Evolutionary conservation across 2,113 vertebrate genomes (phyloP), one percentile per base, ranked within the genome.

Genomic region (Edolisoma coerulescens): DNA sequence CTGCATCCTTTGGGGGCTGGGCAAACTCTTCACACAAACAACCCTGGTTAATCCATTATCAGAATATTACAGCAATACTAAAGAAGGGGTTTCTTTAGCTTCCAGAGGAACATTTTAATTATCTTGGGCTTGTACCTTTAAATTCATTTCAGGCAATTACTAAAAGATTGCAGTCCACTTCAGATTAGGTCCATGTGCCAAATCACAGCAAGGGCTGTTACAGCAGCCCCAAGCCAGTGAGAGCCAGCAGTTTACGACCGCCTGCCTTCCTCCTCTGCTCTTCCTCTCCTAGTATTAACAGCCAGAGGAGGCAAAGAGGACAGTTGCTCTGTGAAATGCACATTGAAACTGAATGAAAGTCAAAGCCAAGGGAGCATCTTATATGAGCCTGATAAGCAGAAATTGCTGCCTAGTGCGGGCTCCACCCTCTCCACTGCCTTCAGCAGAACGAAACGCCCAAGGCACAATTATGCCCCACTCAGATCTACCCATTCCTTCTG

Each of bases 381-480:
- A 4, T 13, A 20, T 4, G 41, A 84, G 24, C 22, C 21, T 57
- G 10, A 50, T 16, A 54, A 63, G 42, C n/a, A 64, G 64, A 68
- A 60, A 57, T 11, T 0, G 0, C 28, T 83, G 49, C 35, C 44
- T 13, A 18, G 3, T 11, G 13, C 0, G 0, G 28, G 23, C 41
- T 47, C 19, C 17, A 4, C 6, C 4, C 22, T 56, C 64, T 47
- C 53, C 27, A 1, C 45, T 81, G 59, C 24, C 32, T 33, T 30
- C 54, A 41, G 33, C 33, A 27, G 30, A 56, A 57, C 3, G 13
- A 64, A 16, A 8, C 22, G 26, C 33, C 21, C 35, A 47, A 32
- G 19, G 32, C 32, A 60, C 19, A 33, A 2, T 26, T 35, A 39
- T 10, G 8, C 32, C 37, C 27, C 16, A 39, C 22, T 21, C 54